phyloP scores from a whole-genome alignment of 2,888 invertebrate genomes.

The Aplocera efformata region DNA sequence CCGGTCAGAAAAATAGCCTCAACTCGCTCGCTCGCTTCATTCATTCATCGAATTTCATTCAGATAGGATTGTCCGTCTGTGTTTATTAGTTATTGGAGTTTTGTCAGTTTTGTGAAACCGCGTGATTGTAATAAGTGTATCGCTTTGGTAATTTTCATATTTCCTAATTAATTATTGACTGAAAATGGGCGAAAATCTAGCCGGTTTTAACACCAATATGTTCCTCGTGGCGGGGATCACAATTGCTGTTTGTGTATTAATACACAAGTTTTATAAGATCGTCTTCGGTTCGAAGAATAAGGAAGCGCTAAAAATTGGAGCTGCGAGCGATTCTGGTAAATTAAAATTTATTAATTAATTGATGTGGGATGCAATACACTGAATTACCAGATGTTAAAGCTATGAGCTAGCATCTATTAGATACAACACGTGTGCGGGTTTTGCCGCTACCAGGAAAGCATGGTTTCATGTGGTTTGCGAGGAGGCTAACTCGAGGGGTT shows the following conservation, averaged over 20 bases:
- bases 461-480: slow-evolving; percentile 8
- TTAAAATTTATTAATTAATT: slow-evolving; percentile 12
- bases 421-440: slow-evolving; percentile 19
- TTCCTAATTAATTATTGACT: slow-evolving; percentile 55
- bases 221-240: slow-evolving; percentile 53
- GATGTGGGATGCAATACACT: slow-evolving; percentile 1
- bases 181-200: slow-evolving; percentile 69
- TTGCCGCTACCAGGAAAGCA: slow-evolving; percentile 20
- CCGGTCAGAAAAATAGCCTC: slow-evolving; percentile 13
- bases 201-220: slow-evolving; percentile 55
- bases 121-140: slow-evolving; percentile 53
- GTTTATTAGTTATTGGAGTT: slow-evolving; percentile 37
- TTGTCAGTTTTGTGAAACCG: slow-evolving; percentile 55
- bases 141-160: slow-evolving; percentile 32
- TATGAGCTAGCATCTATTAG: background rate
- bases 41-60: slow-evolving; percentile 33
- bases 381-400: background rate
- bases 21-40: slow-evolving; percentile 16
- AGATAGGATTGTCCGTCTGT: slow-evolving; percentile 36
- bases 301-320: slow-evolving; percentile 56
- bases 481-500: slow-evolving; percentile 25
- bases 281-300: slow-evolving; percentile 59
- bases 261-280: slow-evolving; percentile 64
- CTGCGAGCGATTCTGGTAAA: slow-evolving; percentile 63
- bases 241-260: slow-evolving; percentile 53